Conservation (phyloP, 2,888 invertebrate species). For the Microplitis deprimator region DNA sequence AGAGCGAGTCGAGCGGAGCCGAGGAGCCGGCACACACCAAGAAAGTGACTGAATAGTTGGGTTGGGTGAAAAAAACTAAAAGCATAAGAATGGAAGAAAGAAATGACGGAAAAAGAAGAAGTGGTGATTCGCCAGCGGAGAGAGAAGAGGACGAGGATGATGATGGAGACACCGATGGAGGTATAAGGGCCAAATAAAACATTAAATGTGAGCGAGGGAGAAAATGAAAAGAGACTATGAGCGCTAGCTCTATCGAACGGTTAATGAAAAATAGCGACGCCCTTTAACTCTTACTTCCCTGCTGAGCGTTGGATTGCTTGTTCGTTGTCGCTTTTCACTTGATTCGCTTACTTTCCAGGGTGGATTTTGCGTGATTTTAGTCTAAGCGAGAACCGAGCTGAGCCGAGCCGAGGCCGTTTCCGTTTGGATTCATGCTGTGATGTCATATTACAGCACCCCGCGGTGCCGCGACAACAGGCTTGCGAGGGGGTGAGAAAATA, state of each 20-base stretch:
- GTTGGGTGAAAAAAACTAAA: neutral
- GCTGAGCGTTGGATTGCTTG: conserved; percentile 63
- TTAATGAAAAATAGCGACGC: conserved; percentile 69
- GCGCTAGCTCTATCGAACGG: conserved; percentile 59
- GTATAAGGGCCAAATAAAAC: conserved; percentile 53
- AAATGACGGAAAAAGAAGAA: conserved; percentile 29
- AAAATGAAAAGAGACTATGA: conserved; percentile 36
- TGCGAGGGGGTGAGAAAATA: conserved; percentile 9
- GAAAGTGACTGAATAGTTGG: neutral
- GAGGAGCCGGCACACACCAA: neutral
- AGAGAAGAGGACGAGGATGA: conserved; percentile 27
- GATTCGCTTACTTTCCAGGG: conserved; percentile 54
- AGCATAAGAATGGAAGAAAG: conserved; percentile 26
- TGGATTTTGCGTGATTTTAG: conserved; percentile 62
- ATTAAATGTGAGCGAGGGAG: conserved; percentile 46
- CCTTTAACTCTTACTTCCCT: conserved; percentile 56
- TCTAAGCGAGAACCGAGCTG: conserved; percentile 30
- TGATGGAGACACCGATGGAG: conserved; percentile 7
- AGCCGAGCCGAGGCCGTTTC: conserved; percentile 52
- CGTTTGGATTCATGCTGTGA: conserved; percentile 63
- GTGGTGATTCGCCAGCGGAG: conserved; percentile 1
- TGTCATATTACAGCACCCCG: conserved; percentile 62
- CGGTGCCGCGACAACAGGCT: conserved; percentile 37
- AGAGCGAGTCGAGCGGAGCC: neutral
- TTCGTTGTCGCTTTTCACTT: conserved; percentile 51